Base-by-base conservation (phyloP, 1,140 invertebrate species). In the Zaprionus camerounensis region DNA sequence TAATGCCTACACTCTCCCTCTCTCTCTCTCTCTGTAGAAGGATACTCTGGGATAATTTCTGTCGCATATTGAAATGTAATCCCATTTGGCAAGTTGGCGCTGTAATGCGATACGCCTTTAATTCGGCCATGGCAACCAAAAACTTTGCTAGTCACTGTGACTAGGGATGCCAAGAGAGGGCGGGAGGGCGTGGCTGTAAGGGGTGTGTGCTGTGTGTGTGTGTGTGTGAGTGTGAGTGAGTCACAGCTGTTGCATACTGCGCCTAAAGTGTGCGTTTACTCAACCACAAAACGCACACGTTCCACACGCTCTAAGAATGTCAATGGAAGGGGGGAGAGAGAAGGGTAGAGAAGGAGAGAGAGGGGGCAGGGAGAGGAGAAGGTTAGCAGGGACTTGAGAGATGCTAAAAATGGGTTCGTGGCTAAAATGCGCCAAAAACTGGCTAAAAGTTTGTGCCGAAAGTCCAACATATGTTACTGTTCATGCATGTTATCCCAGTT, bases 391-490 rank as follows among this genome's bases (percentile, higher is more conserved):
- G 55, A 31, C 4, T 71, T 66, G 31, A 55, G 17, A 78, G 65
- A 67, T 62, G 76, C 58, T 64, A 69, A 72, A 67, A 49, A 69
- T 69, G 69, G 64, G 31, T 51, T 46, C 66, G 24, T 75, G 78
- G 56, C 41, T 58, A 58, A 58, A 63, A 64, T 57, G 63, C 66
- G 44, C 71, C 62, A 68, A 85, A 84, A 81, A 75, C 71, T 78
- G 59, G 71, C 53, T 68, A 87, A 80, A 86, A 67, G 66, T 83
- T 87, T 87, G 61, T 79, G 49, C 78, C 81, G 64, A 84, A 76
- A 87, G 84, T 87, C 84, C 84, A 88, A 88, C 84, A 87, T 88
- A 88, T 87, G 84, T 88, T 88, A 82, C 83, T 61, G 65, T 64
- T 84, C 83, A 88, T 76, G 84, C 83, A 87, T 83, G 84, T 68